Conservation (phyloP, 2,888 invertebrate genomes). For the Synergus itoensis region DNA sequence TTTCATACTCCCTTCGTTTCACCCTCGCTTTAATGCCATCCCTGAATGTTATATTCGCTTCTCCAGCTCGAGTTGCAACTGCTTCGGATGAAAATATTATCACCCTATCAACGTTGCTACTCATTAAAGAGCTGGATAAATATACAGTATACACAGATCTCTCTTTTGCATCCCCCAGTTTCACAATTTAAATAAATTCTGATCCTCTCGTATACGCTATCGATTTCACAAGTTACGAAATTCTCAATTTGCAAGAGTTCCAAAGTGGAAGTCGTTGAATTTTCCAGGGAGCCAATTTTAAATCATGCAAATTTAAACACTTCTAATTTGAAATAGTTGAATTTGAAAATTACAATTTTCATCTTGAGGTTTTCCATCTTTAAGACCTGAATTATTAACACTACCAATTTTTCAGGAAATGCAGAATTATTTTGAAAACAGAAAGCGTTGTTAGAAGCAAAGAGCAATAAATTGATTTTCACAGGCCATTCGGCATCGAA, state of each 20-base stretch:
- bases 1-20: slow-evolving; percentile 38
- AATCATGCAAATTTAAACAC: no score
- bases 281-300: not conserved
- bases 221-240: not conserved
- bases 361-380: no score
- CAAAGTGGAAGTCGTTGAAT: not conserved
- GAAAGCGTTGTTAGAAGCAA: not conserved
- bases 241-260: not conserved
- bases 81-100: slow-evolving; percentile 37
- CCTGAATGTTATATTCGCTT: slow-evolving; percentile 34
- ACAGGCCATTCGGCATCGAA: slow-evolving; percentile 41
- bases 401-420: not conserved
- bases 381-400: not conserved
- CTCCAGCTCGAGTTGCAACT: slow-evolving; percentile 23
- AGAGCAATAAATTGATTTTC: slow-evolving; percentile 18
- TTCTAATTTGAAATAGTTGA: no score
- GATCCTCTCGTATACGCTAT: not conserved
- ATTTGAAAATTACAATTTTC: no score
- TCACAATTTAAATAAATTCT: not conserved
- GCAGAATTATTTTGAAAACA: not conserved
- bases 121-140: not conserved
- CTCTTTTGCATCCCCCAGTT: not conserved
- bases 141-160: not conserved
- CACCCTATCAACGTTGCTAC: slow-evolving; percentile 19
- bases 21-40: slow-evolving; percentile 28